phyloP scores from a whole-genome alignment of 2,797 vertebrate species.

The Mustela erminea region DNA sequence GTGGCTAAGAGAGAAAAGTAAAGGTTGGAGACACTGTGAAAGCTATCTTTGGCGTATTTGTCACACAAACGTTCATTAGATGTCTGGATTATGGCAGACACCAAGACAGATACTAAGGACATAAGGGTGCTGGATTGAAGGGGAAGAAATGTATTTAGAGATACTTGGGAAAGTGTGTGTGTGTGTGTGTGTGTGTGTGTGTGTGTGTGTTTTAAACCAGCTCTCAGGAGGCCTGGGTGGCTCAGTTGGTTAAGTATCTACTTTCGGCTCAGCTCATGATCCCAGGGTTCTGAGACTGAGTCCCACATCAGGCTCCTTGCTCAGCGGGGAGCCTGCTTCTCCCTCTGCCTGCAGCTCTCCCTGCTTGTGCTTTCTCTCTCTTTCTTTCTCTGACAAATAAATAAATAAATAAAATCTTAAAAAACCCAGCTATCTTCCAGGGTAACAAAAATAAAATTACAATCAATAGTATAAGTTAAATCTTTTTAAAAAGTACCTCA shows the following conservation, averaged over 20 bases:
- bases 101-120: neutral
- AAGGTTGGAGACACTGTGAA: neutral
- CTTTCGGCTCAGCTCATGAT: neutral
- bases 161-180: neutral
- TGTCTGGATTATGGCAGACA: neutral
- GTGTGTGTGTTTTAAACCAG: neutral
- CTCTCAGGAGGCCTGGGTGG: neutral
- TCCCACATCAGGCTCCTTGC: neutral
- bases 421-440: neutral
- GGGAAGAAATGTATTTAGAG: neutral
- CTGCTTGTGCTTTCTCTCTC: neutral
- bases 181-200: too few relatives aligned
- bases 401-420: neutral
- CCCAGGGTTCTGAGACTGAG: neutral
- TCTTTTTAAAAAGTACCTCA: neutral
- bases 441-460: constrained; percentile 13
- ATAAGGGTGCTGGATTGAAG: neutral
- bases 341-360: neutral
- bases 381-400: too few relatives aligned
- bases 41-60: neutral
- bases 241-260: neutral
- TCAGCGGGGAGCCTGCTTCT: neutral
- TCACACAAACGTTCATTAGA: neutral
- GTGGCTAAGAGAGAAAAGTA: neutral
- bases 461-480: constrained; percentile 5